Base-by-base conservation (phyloP, 2,797 vertebrate genomes). In the Sebastes paucispinis region DNA sequence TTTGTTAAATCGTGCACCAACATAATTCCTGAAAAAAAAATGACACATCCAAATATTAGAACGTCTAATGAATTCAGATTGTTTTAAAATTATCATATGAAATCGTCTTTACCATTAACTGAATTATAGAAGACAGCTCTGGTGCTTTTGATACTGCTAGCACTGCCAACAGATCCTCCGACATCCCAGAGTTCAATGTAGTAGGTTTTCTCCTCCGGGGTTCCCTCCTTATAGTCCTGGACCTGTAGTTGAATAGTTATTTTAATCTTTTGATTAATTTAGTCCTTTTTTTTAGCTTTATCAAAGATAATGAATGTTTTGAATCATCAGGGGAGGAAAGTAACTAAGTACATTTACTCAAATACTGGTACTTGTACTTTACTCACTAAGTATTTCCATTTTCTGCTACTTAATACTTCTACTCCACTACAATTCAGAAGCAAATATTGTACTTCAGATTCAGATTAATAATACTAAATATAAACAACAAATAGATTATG, bases 171-270 rank as follows among this genome's bases (percentile, higher is more conserved):
- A 6, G 98, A 99, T 66, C 98, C 98, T 63, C 98, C 98, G 65
- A 99, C 96, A 92, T 99, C 98, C 98, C 98, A 99, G 32, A 99
- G 94, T 90, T 99, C 98, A 93, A 97, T 98, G 90, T 98, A 99
- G 88, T 96, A 99, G 0, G 97, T 97, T 94, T 99, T 99, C 93
- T 99, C 98, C 77, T 98, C 98, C 1, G 98, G 98, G 1, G 98
- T 99, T 79, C 98, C 98, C 89, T 99, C 98, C 92, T 96, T 99
- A 89, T 99, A 99, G 92, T 99, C 98, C 78, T 99, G 98, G 71
- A 98, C 96, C 98, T 99, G 92, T 12, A 69, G 31, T 65, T 54
- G 3, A 75, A 81, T 31, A 11, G 27, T 39, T 67, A 36, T 82
- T 24, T 63, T 5, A 5, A 52, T 11, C 32, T 3, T 34, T 34